Percentiles rank a stretch among this genome's conserved stretches.
phyloP scores from a whole-genome alignment of 2,888 invertebrate species.

The Netelia virgata region DNA sequence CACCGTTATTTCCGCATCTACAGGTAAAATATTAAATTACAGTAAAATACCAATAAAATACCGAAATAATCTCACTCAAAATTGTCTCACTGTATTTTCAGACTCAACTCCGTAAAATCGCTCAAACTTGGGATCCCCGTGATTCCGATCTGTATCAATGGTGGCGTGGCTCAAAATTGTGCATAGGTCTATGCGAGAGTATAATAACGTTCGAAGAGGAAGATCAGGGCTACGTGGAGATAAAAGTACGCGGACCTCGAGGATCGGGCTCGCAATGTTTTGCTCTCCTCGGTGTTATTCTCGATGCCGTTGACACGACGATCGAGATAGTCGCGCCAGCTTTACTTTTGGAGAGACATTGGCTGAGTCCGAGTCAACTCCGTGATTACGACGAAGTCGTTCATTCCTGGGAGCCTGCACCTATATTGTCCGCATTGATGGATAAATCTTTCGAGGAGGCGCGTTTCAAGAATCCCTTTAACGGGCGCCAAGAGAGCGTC shows the following conservation, averaged over 20 bases:
- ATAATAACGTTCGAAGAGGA: conserved; percentile 88
- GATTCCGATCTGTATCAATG: conserved; percentile 91
- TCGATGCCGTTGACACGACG: conserved; percentile 87
- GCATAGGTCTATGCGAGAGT: conserved; percentile 89
- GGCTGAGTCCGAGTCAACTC: conserved; percentile 88
- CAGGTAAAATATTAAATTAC: conserved; percentile 84
- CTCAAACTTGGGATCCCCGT: conserved; percentile 85
- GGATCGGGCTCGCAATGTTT: conserved; percentile 87
- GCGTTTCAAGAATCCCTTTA: conserved; percentile 82
- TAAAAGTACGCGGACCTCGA: conserved; percentile 89
- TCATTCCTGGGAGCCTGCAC: conserved; percentile 82
- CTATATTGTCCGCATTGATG: conserved; percentile 79
- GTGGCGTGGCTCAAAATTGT: conserved; percentile 90
- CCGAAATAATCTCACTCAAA: conserved; percentile 8
- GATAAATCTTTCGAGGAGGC: conserved; percentile 81
- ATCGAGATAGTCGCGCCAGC: conserved; percentile 89
- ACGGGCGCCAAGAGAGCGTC: conserved; percentile 81
- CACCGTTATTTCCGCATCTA: conserved; percentile 89
- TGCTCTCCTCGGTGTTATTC: conserved; percentile 89
- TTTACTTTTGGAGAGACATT: conserved; percentile 88
- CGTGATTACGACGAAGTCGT: conserved; percentile 83
- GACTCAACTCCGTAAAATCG: conserved; percentile 87
- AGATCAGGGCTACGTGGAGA: conserved; percentile 87
- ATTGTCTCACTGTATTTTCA: conserved; percentile 78
- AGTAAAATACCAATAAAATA: background rate